Conservation (phyloP, 2,113 vertebrate genomes). For the Thunnus thynnus region DNA sequence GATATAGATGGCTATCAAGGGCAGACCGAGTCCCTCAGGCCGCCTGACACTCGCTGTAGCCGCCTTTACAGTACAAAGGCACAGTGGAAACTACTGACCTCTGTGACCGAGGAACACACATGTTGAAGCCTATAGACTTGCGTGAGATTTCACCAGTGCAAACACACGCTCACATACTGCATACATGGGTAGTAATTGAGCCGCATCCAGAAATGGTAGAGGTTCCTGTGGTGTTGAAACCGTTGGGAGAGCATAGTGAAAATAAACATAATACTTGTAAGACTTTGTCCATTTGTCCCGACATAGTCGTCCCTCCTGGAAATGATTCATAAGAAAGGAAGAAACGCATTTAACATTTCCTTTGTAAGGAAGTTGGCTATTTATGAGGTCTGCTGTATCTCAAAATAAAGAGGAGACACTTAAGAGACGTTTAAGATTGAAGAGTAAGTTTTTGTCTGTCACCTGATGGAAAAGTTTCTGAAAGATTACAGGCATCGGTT, state of each 20-base stretch:
- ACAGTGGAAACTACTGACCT: constrained; percentile 39
- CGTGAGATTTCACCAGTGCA: background rate
- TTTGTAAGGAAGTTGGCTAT: background rate
- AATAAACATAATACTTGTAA: background rate
- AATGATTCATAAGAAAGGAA: background rate
- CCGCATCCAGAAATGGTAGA: background rate
- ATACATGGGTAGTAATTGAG: background rate
- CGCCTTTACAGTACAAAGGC: background rate
- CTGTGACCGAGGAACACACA: constrained; percentile 30
- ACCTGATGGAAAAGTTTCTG: background rate
- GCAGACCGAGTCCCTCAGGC: constrained; percentile 30
- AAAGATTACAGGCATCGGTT: background rate
- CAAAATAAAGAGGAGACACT: background rate
- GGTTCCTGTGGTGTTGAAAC: background rate
- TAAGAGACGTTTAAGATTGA: too few relatives aligned
- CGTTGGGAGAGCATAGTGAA: background rate
- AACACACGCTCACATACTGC: background rate
- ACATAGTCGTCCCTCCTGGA: background rate
- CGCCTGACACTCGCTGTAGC: background rate
- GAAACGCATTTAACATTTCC: constrained; percentile 19
- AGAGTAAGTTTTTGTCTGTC: too few relatives aligned
- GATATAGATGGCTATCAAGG: constrained; percentile 67
- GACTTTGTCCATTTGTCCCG: background rate
- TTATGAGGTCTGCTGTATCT: background rate
- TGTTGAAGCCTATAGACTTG: background rate